Base-by-base conservation (phyloP, 2,888 invertebrate species). In the Megastigmus dorsalis region DNA sequence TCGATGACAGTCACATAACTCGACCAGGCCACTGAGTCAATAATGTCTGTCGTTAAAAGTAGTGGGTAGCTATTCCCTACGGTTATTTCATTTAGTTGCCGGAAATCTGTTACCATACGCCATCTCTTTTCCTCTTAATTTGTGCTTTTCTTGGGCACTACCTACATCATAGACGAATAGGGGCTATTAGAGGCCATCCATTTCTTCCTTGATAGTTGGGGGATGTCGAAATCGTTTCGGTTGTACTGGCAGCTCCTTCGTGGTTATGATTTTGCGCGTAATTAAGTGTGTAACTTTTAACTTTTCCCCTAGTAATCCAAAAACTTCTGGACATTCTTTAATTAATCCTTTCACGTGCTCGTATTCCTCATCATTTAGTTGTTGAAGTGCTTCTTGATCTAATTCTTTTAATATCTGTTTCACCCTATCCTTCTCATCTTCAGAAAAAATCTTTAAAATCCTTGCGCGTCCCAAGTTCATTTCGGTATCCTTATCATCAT, bases 341-440 rank as follows among this genome's bases (percentile, higher is more conserved):
- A 57, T 20, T 38, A 57, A 38, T 3, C 18, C 57, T 13, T 57
- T 57, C 3, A 57, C 15, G 38, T 57, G 57, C 23, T 57, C 26
- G n/a, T 36, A 36, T 36, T 57, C 38, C 18, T 57, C 36, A 5
- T 57, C 57, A 9, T 33, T 36, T 1, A 18, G 6, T 36, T 28
- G 3, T 15, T 52, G 6, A 26, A 52, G 28, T 5, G 52, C 13
- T 3, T 30, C 30, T 5, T 2, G n/a, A 20, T 33, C 36, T 4
- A 57, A 10, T 36, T 10, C 3, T 26, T 57, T 36, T 18, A 57
- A 57, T 5, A 57, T 38, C 15, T 9, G 4, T 10, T 3, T 38
- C 3, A 20, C 20, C 26, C 57, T 33, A 15, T 57, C 57, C 15
- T 33, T 57, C 15, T 38, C 38, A 36, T 38, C 57, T 1, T 23